Conservation (phyloP, 2,888 invertebrate species). For the Harpalus rufipes region DNA sequence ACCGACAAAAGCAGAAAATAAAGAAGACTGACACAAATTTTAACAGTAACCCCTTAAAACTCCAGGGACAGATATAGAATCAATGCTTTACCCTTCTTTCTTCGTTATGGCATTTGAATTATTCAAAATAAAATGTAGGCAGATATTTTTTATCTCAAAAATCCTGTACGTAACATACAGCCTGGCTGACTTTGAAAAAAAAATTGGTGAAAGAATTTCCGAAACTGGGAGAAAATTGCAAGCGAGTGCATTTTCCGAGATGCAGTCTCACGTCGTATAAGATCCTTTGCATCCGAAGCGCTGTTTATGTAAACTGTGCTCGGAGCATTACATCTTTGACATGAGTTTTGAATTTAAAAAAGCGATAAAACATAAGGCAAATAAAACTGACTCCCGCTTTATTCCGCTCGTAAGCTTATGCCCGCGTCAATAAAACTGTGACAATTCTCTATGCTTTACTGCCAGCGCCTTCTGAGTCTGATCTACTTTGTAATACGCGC, state of each 20-base stretch:
- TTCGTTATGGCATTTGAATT: neutral
- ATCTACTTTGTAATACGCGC: constrained; percentile 11
- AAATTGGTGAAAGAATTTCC: constrained; percentile 2
- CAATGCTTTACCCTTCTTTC: neutral
- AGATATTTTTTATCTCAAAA: neutral
- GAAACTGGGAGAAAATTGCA: constrained; percentile 25
- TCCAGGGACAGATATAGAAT: neutral
- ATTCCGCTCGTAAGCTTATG: constrained; percentile 6
- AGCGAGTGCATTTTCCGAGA: neutral
- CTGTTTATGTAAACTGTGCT: constrained; percentile 18
- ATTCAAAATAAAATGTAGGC: neutral
- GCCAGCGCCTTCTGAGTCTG: neutral
- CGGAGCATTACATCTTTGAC: constrained; percentile 26
- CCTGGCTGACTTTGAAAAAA: neutral
- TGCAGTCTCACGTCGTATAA: neutral
- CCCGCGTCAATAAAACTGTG: constrained; percentile 16
- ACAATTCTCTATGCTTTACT: neutral
- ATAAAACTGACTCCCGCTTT: constrained; percentile 16
- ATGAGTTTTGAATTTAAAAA: constrained; percentile 44
- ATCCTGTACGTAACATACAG: neutral
- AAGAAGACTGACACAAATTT: too few species aligned
- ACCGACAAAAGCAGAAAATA: too few species aligned
- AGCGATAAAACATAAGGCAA: constrained; percentile 19
- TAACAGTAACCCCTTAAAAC: neutral
- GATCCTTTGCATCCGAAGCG: constrained; percentile 18